Conservation (phyloP, 2,113 vertebrate species). For the Vulpes vulpes region DNA sequence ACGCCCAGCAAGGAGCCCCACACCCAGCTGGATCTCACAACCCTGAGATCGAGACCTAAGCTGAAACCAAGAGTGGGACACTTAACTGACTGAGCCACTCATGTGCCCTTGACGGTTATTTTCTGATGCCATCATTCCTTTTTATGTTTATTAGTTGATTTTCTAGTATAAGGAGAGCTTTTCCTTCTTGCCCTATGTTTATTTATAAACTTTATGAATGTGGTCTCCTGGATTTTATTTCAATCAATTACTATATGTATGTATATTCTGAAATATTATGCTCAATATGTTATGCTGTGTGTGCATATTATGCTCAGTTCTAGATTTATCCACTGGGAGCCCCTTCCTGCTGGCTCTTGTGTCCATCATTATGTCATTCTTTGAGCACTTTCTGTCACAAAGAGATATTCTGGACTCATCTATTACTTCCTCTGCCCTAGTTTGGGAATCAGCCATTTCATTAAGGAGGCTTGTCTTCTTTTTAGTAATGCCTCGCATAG, state of each 20-base stretch:
- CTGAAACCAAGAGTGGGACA: neutral
- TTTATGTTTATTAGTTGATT: conserved; percentile 21
- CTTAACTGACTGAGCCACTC: neutral
- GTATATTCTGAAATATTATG: neutral
- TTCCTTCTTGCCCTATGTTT: neutral
- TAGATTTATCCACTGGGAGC: neutral
- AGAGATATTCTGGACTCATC: neutral
- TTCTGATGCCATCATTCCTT: neutral
- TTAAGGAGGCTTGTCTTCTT: neutral
- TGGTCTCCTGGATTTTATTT: conserved; percentile 14
- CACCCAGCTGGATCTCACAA: neutral
- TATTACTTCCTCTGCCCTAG: neutral
- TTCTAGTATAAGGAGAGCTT: neutral
- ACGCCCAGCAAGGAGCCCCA: neutral
- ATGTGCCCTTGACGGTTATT: neutral
- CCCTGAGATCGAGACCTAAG: neutral
- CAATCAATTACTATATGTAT: neutral
- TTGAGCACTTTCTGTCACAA: neutral
- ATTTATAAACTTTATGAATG: conserved; percentile 3
- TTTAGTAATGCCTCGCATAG: neutral
- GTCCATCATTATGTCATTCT: neutral
- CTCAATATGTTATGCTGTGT: neutral
- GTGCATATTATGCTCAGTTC: neutral
- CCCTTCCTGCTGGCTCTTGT: neutral
- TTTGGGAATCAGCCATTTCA: neutral